A percentile compares a stretch with the other conserved stretches of the same genome.
Conservation (phyloP, 2,113 vertebrate species). For the Nothocercus nigrocapillus region DNA sequence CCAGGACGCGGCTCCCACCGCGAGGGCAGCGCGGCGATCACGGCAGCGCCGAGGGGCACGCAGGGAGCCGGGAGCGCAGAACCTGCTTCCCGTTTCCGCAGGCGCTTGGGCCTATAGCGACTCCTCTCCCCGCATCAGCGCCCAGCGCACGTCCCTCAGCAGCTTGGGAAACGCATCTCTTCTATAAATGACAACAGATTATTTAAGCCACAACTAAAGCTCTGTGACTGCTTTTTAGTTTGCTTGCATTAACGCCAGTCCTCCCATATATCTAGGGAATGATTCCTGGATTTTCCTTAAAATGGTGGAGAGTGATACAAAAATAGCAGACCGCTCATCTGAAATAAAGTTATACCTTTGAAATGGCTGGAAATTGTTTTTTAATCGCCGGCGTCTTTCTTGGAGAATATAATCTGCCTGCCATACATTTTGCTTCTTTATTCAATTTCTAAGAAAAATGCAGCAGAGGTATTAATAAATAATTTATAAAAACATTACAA, state of each 20-base stretch:
- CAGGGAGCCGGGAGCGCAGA: background rate
- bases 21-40: background rate
- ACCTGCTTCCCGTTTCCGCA: background rate
- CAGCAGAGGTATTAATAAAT: constrained; percentile 59
- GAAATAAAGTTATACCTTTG: constrained; percentile 34
- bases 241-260: background rate
- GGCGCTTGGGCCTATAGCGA: background rate
- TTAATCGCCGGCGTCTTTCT: constrained; percentile 46
- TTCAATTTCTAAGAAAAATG: constrained; percentile 48
- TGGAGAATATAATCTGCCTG: background rate
- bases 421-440: constrained; percentile 15
- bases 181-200: constrained; percentile 51
- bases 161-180: background rate
- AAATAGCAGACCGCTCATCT: constrained; percentile 4
- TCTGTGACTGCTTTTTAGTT: constrained; percentile 18
- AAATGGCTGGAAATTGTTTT: constrained; percentile 37
- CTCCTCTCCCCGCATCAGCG: background rate
- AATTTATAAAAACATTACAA: constrained; percentile 55
- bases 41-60: no score
- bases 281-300: constrained; percentile 14
- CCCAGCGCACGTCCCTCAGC: background rate
- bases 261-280: constrained; percentile 41
- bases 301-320: background rate
- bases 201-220: constrained; percentile 29
- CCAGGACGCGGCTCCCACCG: background rate